phyloP scores from a whole-genome alignment of 2,797 vertebrate species.

The Spinus olivaceus region DNA sequence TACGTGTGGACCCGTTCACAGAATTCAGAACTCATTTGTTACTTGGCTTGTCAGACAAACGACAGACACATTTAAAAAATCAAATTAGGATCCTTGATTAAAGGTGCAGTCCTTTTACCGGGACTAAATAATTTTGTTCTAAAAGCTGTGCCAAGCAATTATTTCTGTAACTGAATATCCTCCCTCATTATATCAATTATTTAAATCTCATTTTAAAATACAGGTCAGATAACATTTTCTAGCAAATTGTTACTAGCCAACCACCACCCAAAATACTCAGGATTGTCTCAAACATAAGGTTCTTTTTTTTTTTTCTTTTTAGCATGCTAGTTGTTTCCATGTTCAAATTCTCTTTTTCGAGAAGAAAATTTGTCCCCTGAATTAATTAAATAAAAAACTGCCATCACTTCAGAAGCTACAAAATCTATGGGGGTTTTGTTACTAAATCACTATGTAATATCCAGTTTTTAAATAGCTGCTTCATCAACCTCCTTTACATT shows the following conservation, averaged over 20 bases:
- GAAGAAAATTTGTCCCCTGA: conserved; percentile 37
- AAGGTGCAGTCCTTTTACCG: conserved; percentile 72
- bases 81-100: conserved; percentile 74
- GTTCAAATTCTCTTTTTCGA: background rate
- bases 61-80: conserved; percentile 68
- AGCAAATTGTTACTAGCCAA: conserved; percentile 47
- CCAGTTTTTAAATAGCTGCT: conserved; percentile 55
- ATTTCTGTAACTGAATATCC: conserved; percentile 76
- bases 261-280: conserved; percentile 35
- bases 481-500: conserved; percentile 15
- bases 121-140: conserved; percentile 73
- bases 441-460: conserved; percentile 34
- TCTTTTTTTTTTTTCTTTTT: background rate
- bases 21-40: conserved; percentile 67
- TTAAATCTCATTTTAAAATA: conserved; percentile 77
- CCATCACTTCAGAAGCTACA: conserved; percentile 44
- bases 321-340: background rate
- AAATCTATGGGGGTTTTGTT: conserved; percentile 14
- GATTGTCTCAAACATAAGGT: conserved; percentile 14
- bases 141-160: conserved; percentile 74
- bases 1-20: conserved; percentile 60
- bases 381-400: conserved; percentile 56
- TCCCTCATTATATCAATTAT: conserved; percentile 76
- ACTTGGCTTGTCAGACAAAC: conserved; percentile 65
- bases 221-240: conserved; percentile 72